Evolutionary conservation across 53 echinoderm and acorn worm genomes (phyloP).

Genomic region (Temnopleurus reevesii): DNA sequence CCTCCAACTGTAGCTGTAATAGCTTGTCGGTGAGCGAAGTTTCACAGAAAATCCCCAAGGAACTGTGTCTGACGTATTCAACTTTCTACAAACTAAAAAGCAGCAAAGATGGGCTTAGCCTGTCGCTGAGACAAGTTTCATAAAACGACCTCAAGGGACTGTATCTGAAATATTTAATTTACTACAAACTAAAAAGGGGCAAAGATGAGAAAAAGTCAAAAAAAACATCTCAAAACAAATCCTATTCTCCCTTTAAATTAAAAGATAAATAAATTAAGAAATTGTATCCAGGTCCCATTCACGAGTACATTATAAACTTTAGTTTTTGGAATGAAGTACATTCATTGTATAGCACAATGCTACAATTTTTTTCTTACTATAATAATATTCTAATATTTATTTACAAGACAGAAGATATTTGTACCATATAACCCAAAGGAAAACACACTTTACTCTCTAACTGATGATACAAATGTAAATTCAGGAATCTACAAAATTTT

Average conservation of each 20-base stretch:
- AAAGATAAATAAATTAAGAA: neutral
- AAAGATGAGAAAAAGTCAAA: neutral
- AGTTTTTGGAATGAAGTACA: slow-evolving; percentile 28
- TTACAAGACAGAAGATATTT: neutral
- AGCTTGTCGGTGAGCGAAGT: no score
- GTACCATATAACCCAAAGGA: slow-evolving; percentile 25
- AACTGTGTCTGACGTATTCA: neutral
- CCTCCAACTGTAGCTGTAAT: no score
- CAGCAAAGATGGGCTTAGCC: neutral
- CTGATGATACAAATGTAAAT: neutral
- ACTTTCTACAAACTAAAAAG: neutral
- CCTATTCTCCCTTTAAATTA: neutral
- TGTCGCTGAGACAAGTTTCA: no score
- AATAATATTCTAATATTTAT: slow-evolving; percentile 17
- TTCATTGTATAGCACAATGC: neutral
- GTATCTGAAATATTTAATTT: neutral
- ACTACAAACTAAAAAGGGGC: neutral
- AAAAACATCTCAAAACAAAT: neutral
- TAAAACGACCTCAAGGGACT: no score
- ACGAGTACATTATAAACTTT: slow-evolving; percentile 20
- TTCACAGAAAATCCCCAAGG: no score
- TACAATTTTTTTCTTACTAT: neutral
- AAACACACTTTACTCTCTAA: neutral
- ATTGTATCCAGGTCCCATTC: neutral
- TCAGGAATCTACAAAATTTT: no score